Base-by-base conservation (phyloP, 2,888 invertebrate genomes). In the Drosophila ezoana region DNA sequence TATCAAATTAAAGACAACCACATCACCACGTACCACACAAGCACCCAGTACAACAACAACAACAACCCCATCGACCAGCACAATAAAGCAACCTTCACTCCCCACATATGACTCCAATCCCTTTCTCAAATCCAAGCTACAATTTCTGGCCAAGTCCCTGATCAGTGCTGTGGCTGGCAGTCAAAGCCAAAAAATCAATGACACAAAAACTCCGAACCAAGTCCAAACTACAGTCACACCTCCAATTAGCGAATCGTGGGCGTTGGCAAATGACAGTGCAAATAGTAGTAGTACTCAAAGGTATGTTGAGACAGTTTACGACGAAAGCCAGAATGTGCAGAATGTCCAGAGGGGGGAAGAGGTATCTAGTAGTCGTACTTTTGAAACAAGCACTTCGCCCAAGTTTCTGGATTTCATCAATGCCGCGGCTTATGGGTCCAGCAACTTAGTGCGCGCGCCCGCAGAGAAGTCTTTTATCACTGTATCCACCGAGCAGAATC, bases 291-390 rank as follows among this genome's bases (percentile, higher is more conserved):
- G 71, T 52, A 51, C 65, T 38, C 40, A 44, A n/a, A 66, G 65
- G 9, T 72, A 78, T 62, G 54, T 72, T 9, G 91, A 90, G 52
- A 89, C 90, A 2, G 69, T 81, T 52, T 89, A 76, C 45, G 90
- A 90, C 61, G 91, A 88, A 45, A 91, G 91, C 49, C 89, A 89
- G 48, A 83, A 83, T 45, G 80, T 90, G 9, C 74, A 83, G 23
- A 23, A 23, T 8, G 81, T 90, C 2, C 87, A 91, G 43, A 82
- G 88, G 10, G 76, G 73, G 3, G 81, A 72, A 2, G 81, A 85
- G 53, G 56, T 68, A 49, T 75, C 90, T 38, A 72, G 54, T 16
- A 72, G 68, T 63, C 76, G 59, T 16, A 65, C 63, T 4, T 74
- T 74, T 28, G 85, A 81, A 49, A 74, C 82, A 20, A 85, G 78